Evolutionary conservation across 2,888 invertebrate genomes (phyloP).

Genomic region (Pristionchus arcanus): DNA sequence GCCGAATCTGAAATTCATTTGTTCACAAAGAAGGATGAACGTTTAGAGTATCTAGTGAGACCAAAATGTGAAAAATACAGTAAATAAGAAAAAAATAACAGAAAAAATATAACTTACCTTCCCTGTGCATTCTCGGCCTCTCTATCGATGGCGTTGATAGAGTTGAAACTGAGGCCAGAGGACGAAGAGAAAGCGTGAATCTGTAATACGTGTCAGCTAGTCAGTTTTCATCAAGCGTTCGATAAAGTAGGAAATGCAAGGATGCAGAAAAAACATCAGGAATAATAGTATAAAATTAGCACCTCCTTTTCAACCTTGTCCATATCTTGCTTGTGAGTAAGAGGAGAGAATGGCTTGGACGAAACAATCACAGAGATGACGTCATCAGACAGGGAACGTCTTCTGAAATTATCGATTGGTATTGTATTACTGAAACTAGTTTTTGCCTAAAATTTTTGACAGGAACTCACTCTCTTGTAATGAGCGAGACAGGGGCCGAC

Average conservation of each 20-base stretch:
- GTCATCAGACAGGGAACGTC: constrained; percentile 26
- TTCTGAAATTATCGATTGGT: background rate
- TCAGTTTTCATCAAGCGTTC: too few species aligned
- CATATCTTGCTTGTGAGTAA: constrained; percentile 32
- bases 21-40: background rate
- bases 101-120: background rate
- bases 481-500: too few species aligned
- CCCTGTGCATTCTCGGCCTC: constrained; percentile 42
- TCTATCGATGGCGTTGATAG: constrained; percentile 29
- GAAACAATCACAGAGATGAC: constrained; percentile 32
- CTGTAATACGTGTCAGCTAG: background rate
- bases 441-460: background rate
- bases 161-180: constrained; percentile 38
- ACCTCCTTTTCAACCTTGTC: constrained; percentile 34
- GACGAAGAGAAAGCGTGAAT: constrained; percentile 29
- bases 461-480: background rate
- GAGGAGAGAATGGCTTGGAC: constrained; percentile 23
- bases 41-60: too few species aligned
- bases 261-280: too few species aligned
- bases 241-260: too few species aligned
- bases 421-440: background rate
- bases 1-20: constrained; percentile 20
- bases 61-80: too few species aligned
- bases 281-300: background rate
- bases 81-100: too few species aligned